Evolutionary conservation across 2,797 vertebrate species (phyloP).

Genomic region (Helostoma temminkii): DNA sequence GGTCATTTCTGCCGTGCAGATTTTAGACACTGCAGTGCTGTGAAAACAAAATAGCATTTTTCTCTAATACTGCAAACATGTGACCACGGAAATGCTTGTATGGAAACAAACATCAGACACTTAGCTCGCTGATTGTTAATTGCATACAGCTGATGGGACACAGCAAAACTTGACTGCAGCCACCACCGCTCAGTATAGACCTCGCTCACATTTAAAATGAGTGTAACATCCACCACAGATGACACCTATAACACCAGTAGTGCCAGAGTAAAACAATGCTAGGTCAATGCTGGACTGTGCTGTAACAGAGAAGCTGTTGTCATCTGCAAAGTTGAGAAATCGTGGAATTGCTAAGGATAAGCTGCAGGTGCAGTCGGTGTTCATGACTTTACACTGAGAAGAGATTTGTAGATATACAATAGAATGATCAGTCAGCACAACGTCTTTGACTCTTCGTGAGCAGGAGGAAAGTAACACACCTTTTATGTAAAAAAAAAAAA

Average conservation of each 20-base stretch:
- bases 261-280: neutral
- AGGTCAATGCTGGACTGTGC: neutral
- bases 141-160: neutral
- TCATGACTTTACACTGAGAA: too few relatives aligned
- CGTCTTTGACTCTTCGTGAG: too few relatives aligned
- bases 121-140: neutral
- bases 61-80: neutral
- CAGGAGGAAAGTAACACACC: conserved; percentile 2
- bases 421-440: neutral
- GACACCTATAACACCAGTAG: neutral
- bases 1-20: neutral
- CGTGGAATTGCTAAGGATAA: neutral
- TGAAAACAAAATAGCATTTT: neutral
- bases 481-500: conserved; percentile 6
- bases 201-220: too few relatives aligned
- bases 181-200: too few relatives aligned
- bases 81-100: neutral
- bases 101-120: too few relatives aligned
- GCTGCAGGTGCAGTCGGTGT: too few relatives aligned
- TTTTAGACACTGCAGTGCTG: neutral
- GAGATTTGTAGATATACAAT: neutral
- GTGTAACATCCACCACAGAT: neutral
- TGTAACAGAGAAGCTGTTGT: neutral
- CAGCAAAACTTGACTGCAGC: neutral
- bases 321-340: neutral